phyloP scores from a whole-genome alignment of 64 coral and sea anemone genomes.

The Montipora capricornis region DNA sequence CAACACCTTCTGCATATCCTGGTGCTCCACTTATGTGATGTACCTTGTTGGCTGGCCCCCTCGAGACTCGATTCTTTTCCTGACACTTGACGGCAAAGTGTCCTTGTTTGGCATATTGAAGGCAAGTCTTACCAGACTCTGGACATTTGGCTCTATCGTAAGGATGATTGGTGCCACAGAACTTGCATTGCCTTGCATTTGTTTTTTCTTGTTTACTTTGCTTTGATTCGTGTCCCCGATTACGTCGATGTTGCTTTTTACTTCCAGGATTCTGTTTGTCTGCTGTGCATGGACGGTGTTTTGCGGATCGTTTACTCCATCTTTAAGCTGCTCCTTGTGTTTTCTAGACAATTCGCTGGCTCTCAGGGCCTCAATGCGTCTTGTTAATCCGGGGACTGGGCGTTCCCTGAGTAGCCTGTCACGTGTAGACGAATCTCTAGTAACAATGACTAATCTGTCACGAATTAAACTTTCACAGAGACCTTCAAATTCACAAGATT shows the following conservation, averaged over 20 bases:
- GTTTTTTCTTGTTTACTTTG: background rate
- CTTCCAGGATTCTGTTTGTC: background rate
- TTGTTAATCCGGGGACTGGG: background rate
- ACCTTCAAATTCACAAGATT: too few species aligned
- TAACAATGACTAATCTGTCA: background rate
- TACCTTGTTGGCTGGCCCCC: background rate
- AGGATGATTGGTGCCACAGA: background rate
- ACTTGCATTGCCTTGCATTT: background rate
- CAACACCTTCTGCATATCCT: background rate
- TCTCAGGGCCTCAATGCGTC: background rate
- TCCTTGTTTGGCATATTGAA: slow-evolving; percentile 8
- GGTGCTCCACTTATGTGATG: background rate
- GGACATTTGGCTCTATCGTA: background rate
- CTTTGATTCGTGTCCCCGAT: too few species aligned
- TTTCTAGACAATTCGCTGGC: too few species aligned
- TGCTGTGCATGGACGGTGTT: background rate
- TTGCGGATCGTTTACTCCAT: background rate
- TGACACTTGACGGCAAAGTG: background rate
- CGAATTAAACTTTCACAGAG: background rate
- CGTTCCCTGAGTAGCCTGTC: slow-evolving; percentile 7
- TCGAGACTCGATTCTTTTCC: background rate
- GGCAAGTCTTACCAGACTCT: slow-evolving; percentile 9
- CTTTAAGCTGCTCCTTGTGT: background rate
- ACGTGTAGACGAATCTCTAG: background rate
- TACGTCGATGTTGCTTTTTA: background rate